Base-by-base conservation (phyloP, 2,113 vertebrate species). In the Neogobius melanostomus region DNA sequence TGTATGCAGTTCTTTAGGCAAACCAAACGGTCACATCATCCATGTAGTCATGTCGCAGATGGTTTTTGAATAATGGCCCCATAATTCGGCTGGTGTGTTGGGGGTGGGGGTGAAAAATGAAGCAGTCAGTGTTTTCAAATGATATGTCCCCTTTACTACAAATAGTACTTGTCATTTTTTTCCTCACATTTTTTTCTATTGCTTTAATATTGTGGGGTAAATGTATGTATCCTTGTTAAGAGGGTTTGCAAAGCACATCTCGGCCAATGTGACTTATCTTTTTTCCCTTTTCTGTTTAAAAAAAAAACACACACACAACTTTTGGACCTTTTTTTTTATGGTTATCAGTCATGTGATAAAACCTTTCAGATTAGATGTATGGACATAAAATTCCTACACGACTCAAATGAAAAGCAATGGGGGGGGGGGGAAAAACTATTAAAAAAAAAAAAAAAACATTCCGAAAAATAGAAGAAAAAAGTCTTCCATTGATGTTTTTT, bases 401-500 rank as follows among this genome's bases (percentile, higher is more conserved):
- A 21, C 69, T 77, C 47, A 46, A 69, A 50, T 51, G 69, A 72
- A 61, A 78, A 42, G 42, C 48, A 75, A 72, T 67, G 46, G 16
- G 10, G 12, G 21, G 10, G 12, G 21, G 2, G 21, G 21, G 21
- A 21, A 75, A 56, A 36, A 42, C 46, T 47, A 47, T 47, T 47
- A 12, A 74, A 62, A 83, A 70, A 63, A 85, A 88, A 72, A 43
- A 79, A 76, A 89, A 91, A 88, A 85, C 89, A 93, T 93, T 93
- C 91, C 89, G 88, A 66, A 88, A 88, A 87, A 80, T 81, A 87
- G 80, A 56, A 85, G 81, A 82, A 88, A 81, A 57, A 86, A 81
- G 88, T 91, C 85, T 90, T 91, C 90, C 87, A 83, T 75, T 87
- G 79, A 87, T 82, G 89, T 84, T 85, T 87, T 87, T 89, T 79